These are phyloP conservation scores for Cheilosia pagana DNA, from an alignment of 2,888 invertebrate species.

Conservation along the genomic window DNA sequence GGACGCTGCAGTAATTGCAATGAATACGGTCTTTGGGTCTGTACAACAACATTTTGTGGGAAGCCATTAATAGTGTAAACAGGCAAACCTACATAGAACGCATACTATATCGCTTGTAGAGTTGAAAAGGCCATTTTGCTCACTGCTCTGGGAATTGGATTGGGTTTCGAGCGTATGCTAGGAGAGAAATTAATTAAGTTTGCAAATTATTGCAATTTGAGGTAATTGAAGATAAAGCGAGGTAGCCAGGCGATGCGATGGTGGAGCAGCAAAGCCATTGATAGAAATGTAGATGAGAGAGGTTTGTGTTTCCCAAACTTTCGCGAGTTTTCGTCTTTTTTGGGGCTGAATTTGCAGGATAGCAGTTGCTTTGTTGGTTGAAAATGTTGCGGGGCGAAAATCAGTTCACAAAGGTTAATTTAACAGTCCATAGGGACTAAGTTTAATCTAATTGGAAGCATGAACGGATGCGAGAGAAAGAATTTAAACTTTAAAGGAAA, in stretches of 20 bases:
- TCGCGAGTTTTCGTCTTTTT: constrained; percentile 5
- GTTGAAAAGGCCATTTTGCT: constrained; percentile 39
- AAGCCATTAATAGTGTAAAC: constrained; percentile 12
- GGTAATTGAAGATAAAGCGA: constrained; percentile 69
- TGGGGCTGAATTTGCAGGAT: neutral
- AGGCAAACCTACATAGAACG: neutral
- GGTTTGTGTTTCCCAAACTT: constrained; percentile 32
- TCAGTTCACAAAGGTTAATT: too few relatives aligned
- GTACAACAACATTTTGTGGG: constrained; percentile 29
- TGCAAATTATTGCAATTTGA: constrained; percentile 70
- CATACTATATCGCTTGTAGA: neutral
- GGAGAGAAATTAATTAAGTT: constrained; percentile 71
- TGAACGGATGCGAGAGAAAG: too few relatives aligned
- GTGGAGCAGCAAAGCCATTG: constrained; percentile 28
- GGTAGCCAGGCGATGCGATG: constrained; percentile 35
- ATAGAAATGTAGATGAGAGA: constrained; percentile 57
- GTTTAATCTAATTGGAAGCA: too few relatives aligned
- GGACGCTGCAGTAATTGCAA: constrained; percentile 50
- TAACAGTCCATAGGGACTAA: too few relatives aligned
- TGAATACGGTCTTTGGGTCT: constrained; percentile 23
- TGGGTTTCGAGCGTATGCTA: constrained; percentile 37
- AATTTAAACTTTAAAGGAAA: too few relatives aligned
- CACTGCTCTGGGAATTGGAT: constrained; percentile 11
- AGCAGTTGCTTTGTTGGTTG: too few relatives aligned
- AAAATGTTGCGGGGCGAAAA: too few relatives aligned